Base-by-base conservation (phyloP, 2,113 vertebrate genomes). In the Antigone vipio region DNA sequence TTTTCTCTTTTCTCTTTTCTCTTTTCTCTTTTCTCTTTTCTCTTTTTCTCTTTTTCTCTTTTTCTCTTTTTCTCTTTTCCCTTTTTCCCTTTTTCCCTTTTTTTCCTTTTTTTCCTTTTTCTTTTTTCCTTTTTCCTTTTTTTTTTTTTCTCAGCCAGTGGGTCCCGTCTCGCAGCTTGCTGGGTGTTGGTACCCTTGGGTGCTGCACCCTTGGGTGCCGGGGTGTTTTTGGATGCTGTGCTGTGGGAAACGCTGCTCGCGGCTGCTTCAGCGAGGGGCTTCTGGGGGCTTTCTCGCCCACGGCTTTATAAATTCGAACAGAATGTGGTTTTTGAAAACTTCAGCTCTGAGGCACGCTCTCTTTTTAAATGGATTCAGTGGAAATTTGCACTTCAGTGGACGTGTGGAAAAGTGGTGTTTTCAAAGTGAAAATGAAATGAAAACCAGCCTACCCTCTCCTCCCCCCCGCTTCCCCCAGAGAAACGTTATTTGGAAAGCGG, bases 401-500 rank as follows among this genome's bases (percentile, higher is more conserved):
- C 30, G 53, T 4, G 76, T 19, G 15, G 68, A 49, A 92, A 95
- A 93, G 78, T n/a, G 52, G 81, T 32, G 85, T 88, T 97, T 94
- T 94, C 92, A 93, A 78, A 96, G 91, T 19, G 63, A 79, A 93
- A 94, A 76, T 22, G 58, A 85, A 96, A 95, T 94, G 66, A 53
- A 85, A 90, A 64, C 62, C 94, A 76, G 67, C 34, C 58, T 52
- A 4, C 23, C 47, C 59, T 15, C 20, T 81, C 68, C 76, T 69
- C 17, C 26, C 34, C 56, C 50, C 21, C 38, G 9, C 62, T 9
- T 71, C 49, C 58, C 40, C 29, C 64, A 3, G 34, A 5, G 34
- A 56, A 52, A 56, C 12, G 0, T 38, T 63, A 11, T 60, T 90
- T 63, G 67, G 75, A 90, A 77, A 95, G 79, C 42, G 58, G 35